Base-by-base conservation (phyloP, 92 coral and sea anemone genomes). In the Nematostella vectensis region DNA sequence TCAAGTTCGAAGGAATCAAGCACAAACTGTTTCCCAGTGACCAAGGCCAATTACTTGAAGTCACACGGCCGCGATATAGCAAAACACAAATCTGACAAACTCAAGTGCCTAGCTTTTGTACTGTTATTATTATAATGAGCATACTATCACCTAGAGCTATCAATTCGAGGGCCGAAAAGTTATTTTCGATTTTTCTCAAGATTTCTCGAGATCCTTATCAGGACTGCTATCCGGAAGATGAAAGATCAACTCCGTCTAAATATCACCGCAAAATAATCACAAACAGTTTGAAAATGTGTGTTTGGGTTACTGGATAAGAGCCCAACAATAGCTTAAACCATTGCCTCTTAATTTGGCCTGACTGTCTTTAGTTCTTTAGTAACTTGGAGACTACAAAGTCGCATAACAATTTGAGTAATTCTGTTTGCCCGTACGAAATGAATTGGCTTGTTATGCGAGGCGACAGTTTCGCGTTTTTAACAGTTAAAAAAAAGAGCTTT, bases 181-280 rank as follows among this genome's bases (percentile, higher is more conserved):
- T 67, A 71, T 71, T 80, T 77, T 71, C 88, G 76, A 81, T 76
- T 70, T 81, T 67, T 44, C 15, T 50, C 72, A 65, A 57, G 40
- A 81, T 80, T 75, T 85, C 80, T 85, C 95, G 62, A 49, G 68
- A 71, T 63, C 72, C 48, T 67, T 83, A 85, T 85, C 88, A n/a
- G 73, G 63, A 82, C 72, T 74, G 75, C 84, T 62, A 51, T 74
- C 81, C 94, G 88, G 88, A 85, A 84, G 83, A 69, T 80, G 86
- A 84, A 80, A 74, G 83, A 49, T 59, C 30, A 71, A 16, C n/a
- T 68, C 42, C 62, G 68, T 29, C 75, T 36, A 63, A 75, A 84
- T 82, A 55, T 24, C 54, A 42, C 42, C 63, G 39, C 55, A 66
- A 66, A 66, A 43, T 49, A 54, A 53, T 66, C 72, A 42, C 37